These are phyloP conservation scores for Dromius quadrimaculatus DNA, from an alignment of 2,888 invertebrate species.

Conservation along the genomic window DNA sequence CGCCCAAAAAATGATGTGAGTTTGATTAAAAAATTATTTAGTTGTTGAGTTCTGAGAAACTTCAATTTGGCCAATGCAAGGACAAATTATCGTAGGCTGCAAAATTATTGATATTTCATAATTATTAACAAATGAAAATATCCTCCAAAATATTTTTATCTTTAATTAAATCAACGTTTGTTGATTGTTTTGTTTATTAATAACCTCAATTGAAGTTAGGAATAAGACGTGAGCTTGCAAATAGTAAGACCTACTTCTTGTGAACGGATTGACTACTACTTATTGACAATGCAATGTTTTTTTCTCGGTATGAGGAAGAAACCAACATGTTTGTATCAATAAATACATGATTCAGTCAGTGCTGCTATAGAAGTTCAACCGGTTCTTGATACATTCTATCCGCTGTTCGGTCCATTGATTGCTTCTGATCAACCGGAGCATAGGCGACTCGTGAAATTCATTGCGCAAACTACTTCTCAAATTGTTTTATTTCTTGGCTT, in stretches of 20 bases:
- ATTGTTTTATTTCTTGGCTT: too few species aligned
- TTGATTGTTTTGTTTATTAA: too few species aligned
- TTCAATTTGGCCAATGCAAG: too few species aligned
- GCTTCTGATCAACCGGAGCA: constrained; percentile 46
- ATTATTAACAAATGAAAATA: too few species aligned
- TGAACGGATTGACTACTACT: constrained; percentile 3
- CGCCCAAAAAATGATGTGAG: constrained; percentile 39
- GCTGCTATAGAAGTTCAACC: constrained; percentile 35
- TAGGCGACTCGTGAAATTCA: constrained; percentile 28
- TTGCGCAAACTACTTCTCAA: too few species aligned
- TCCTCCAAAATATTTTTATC: too few species aligned
- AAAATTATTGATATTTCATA: too few species aligned
- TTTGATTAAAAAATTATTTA: too few species aligned
- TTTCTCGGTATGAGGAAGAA: constrained; percentile 48
- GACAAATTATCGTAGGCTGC: too few species aligned
- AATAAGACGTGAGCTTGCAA: not conserved
- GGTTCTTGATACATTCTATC: constrained; percentile 37
- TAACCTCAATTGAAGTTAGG: not conserved
- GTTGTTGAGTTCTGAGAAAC: too few species aligned
- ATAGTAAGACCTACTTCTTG: constrained; percentile 17
- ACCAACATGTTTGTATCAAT: constrained; percentile 45
- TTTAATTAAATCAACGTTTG: too few species aligned
- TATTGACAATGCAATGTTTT: constrained; percentile 36
- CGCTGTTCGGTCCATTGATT: constrained; percentile 45
- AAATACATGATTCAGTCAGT: constrained; percentile 47